Percentiles rank a stretch among this genome's conserved stretches.
phyloP scores from a whole-genome alignment of 1,140 invertebrate species.

The Procambarus virginalis region DNA sequence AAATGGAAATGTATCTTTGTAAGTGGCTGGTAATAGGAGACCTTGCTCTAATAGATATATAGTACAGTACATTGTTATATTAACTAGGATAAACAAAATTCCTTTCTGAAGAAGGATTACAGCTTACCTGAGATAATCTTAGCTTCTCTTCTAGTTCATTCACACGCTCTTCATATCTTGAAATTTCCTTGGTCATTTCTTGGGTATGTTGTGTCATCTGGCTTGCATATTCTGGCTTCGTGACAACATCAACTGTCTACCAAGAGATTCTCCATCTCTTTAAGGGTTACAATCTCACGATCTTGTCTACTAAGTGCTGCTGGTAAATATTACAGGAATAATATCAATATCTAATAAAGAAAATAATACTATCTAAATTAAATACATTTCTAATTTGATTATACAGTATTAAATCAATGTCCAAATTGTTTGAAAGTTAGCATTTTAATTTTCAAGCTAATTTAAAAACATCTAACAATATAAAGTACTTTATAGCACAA shows the following conservation, averaged over 20 bases:
- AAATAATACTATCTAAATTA: too few relatives aligned
- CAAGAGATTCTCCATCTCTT: slow-evolving; percentile 43
- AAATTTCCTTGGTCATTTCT: slow-evolving; percentile 9
- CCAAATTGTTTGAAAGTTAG: too few relatives aligned
- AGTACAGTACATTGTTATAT: too few relatives aligned
- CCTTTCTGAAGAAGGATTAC: not conserved
- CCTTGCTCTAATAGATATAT: too few relatives aligned
- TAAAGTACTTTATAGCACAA: too few relatives aligned
- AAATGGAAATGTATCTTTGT: too few relatives aligned
- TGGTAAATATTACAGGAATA: slow-evolving; percentile 6
- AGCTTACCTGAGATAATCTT: slow-evolving; percentile 27
- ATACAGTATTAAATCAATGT: too few relatives aligned
- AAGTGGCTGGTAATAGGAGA: too few relatives aligned
- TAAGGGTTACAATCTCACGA: slow-evolving; percentile 19
- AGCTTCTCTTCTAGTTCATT: slow-evolving; percentile 38
- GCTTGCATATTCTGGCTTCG: slow-evolving; percentile 11
- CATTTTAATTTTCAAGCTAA: too few relatives aligned
- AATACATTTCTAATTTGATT: too few relatives aligned
- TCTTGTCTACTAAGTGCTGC: slow-evolving; percentile 33
- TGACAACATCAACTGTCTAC: slow-evolving; percentile 26
- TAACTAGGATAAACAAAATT: not conserved
- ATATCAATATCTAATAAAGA: not conserved
- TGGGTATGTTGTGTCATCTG: not conserved
- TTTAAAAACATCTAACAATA: too few relatives aligned
- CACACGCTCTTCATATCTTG: not conserved